Evolutionary conservation across 2,797 vertebrate genomes (phyloP), one percentile per base, ranked within the genome.

Genomic region (Heliangelus exortis): DNA sequence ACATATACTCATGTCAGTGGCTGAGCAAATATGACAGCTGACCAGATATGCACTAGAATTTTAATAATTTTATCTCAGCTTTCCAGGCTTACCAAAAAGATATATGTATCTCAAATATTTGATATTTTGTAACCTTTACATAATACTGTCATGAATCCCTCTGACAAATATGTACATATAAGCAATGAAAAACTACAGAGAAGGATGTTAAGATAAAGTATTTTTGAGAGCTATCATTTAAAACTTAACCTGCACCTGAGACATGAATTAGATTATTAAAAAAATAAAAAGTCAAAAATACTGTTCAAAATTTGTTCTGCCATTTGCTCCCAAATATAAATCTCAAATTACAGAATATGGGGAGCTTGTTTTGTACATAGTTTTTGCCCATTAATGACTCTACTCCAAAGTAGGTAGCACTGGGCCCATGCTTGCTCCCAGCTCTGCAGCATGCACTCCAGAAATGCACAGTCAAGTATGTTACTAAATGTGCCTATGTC

Each of bases 31-130:
- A 73, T 41, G 31, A 90, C 63, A 90, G 63, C 67, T 89, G 50
- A 93, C 18, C 34, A 87, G 72, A 61, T 48, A 83, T 7, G 25
- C 51, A 69, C 25, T 73, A 76, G 39, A 85, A 75, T 94, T 82
- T 92, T 87, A 87, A 65, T 85, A 58, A 47, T 83, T 93, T 91
- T 65, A 92, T 58, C 69, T 51, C 55, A n/a, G 51, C n/a, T 90
- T 83, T 48, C 51, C 17, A 33, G 45, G 28, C 18, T 75, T 92
- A 87, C 73, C 9, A 85, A 88, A 95, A 83, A 90, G 36, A 85
- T 66, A 28, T 41, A 58, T 7, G 12, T 67, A 62, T 20, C 48
- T 92, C 78, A 91, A 65, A 45, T 41, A 89, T 73, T 76, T 80
- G 47, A 19, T 81, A 66, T 75, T 81, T 83, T 75, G 34, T 50